Evolutionary conservation across 2,888 invertebrate genomes (phyloP).

Genomic region (Coelopa pilipes): DNA sequence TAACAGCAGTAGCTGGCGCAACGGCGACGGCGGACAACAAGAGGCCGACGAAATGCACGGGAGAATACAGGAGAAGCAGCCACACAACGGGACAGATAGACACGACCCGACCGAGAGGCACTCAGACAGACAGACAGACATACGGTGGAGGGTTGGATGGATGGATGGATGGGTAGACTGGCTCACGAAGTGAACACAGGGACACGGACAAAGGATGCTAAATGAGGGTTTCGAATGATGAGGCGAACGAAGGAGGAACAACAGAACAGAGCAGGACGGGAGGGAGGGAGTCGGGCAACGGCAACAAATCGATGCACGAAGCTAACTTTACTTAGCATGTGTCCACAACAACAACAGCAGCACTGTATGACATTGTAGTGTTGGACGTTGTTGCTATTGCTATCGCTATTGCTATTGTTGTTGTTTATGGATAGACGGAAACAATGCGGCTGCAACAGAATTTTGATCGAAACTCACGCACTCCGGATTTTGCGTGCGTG

Average conservation of each 20-base stretch:
- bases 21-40: neutral
- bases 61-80: neutral
- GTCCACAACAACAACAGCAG: no score
- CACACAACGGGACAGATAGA: conserved; percentile 12
- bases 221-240: conserved; percentile 2
- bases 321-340: no score
- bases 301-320: neutral
- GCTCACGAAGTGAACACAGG: neutral
- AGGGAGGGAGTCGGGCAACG: neutral
- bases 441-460: neutral
- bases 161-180: neutral
- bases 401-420: no score
- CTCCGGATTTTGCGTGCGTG: conserved; percentile 23
- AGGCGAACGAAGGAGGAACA: neutral
- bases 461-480: conserved; percentile 16
- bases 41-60: neutral
- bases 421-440: no score
- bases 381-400: no score
- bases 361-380: no score
- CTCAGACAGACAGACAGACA: neutral
- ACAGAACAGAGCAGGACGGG: neutral
- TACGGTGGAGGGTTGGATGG: neutral
- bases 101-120: neutral
- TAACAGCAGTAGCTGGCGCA: no score
- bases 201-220: conserved; percentile 4